Evolutionary conservation across 1,140 invertebrate genomes (phyloP), one percentile per base, ranked within the genome.

Genomic region (Zaprionus africanus): DNA sequence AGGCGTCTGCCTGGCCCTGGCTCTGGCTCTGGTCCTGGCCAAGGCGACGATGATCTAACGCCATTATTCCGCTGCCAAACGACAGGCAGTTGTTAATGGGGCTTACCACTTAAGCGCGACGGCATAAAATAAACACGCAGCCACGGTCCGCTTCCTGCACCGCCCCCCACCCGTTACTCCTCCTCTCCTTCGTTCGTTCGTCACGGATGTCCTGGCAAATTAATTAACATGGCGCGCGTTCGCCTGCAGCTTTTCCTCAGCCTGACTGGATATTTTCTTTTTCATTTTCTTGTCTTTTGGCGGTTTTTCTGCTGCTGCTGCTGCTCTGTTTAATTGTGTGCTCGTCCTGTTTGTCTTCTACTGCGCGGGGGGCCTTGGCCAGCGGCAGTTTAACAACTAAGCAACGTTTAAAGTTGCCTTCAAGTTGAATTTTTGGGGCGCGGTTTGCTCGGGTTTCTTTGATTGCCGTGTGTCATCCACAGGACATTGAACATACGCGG

Each of bases 51-150:
- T 90, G 85, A 90, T 90, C 85, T 90, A 90, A 90, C 85, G 85
- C 86, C 85, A 90, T 90, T 90, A 90, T 85, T 90, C 85, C 61
- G 76, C 72, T 64, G 79, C 68, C 85, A 82, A 84, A 88, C 85
- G 85, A 85, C 81, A 90, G 85, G 85, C 85, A 90, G 85, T 90
- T 90, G 85, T 90, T 90, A 90, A 90, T 90, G 85, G 85, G 85
- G 81, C 86, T 90, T 90, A 90, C 85, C 85, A 88, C 85, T 90
- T 88, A 88, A 88, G 85, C 85, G 85, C 78, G 81, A 85, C 86
- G 85, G 85, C 85, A 84, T 85, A 90, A 88, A 88, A 88, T 88
- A 88, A 88, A 90, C 85, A 88, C 81, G 75, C 78, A 46, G 76
- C 59, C 61, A 36, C 41, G 43, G 31, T 57, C 38, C 38, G 36